Conservation (phyloP, 2,888 invertebrate species). For the Peribatodes rhomboidaria region DNA sequence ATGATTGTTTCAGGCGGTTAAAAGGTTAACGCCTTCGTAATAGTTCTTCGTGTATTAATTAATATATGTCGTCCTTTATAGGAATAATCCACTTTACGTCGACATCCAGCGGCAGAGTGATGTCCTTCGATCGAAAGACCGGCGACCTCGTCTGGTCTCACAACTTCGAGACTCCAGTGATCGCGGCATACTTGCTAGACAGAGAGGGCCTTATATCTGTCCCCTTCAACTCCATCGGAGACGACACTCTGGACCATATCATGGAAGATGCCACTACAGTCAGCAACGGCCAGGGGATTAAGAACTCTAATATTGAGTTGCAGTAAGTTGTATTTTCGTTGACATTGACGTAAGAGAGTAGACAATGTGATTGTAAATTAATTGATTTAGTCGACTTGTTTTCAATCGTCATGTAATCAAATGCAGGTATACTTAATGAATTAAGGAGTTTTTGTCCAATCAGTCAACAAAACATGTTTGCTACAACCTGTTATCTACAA, state of each 20-base stretch:
- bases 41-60: background rate
- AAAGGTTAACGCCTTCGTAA: too few species aligned
- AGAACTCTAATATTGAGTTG: slow-evolving; percentile 86
- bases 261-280: slow-evolving; percentile 86
- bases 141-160: slow-evolving; percentile 95
- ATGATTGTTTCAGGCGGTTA: too few species aligned
- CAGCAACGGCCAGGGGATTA: slow-evolving; percentile 86
- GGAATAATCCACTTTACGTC: slow-evolving; percentile 96
- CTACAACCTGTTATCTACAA: slow-evolving; percentile 6
- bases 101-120: slow-evolving; percentile 94
- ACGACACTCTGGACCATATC: slow-evolving; percentile 92
- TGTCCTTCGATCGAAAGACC: slow-evolving; percentile 93
- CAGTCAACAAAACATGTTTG: background rate
- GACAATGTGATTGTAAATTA: background rate
- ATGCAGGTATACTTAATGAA: background rate
- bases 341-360: background rate
- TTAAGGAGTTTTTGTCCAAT: background rate
- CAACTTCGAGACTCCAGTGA: slow-evolving; percentile 95
- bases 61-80: slow-evolving; percentile 64
- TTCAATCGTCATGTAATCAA: background rate
- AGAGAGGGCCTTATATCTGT: slow-evolving; percentile 92
- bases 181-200: slow-evolving; percentile 94
- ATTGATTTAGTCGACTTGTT: background rate
- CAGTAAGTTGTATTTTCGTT: slow-evolving; percentile 78
- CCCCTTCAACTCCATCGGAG: slow-evolving; percentile 96